A percentile compares a stretch with the other conserved stretches of the same genome.
These are phyloP conservation scores for Sporophila hypoxantha DNA, from an alignment of 2,113 vertebrate species.

Conservation along the genomic window DNA sequence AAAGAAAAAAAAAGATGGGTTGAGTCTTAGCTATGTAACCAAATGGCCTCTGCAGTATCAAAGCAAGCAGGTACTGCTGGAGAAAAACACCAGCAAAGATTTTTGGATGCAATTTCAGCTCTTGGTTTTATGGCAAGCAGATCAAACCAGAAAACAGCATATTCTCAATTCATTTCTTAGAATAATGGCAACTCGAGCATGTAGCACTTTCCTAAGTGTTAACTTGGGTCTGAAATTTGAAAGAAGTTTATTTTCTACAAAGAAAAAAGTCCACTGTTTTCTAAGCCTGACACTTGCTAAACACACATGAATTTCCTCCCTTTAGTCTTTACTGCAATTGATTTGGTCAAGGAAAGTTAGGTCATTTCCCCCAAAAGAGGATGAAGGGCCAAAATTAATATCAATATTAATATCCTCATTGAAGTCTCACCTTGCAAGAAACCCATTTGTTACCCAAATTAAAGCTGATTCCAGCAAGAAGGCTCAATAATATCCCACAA, in stretches of 20 bases:
- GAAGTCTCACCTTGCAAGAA: not conserved
- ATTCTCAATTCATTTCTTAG: not conserved
- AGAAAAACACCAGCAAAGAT: not conserved
- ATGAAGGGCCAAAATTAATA: not conserved
- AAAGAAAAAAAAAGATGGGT: too few relatives aligned
- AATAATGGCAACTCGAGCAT: not conserved
- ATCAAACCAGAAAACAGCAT: not conserved
- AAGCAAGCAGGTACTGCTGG: not conserved
- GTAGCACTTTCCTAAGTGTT: not conserved
- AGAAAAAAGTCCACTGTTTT: not conserved
- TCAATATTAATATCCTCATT: fast-evolving
- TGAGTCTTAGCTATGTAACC: not conserved
- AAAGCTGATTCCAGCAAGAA: not conserved
- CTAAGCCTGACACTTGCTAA: not conserved
- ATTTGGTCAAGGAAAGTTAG: not conserved
- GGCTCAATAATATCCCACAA: not conserved
- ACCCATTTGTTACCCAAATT: not conserved
- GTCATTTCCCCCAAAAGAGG: not conserved
- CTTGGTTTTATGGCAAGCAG: not conserved
- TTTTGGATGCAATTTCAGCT: not conserved
- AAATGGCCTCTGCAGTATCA: not conserved
- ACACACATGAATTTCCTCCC: not conserved
- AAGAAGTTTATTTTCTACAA: not conserved
- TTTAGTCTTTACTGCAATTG: not conserved
- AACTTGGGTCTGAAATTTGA: not conserved